Percentiles rank a stretch among this genome's conserved stretches.
Conservation (phyloP, 2,113 vertebrate species). For the Corynorhinus townsendii region DNA sequence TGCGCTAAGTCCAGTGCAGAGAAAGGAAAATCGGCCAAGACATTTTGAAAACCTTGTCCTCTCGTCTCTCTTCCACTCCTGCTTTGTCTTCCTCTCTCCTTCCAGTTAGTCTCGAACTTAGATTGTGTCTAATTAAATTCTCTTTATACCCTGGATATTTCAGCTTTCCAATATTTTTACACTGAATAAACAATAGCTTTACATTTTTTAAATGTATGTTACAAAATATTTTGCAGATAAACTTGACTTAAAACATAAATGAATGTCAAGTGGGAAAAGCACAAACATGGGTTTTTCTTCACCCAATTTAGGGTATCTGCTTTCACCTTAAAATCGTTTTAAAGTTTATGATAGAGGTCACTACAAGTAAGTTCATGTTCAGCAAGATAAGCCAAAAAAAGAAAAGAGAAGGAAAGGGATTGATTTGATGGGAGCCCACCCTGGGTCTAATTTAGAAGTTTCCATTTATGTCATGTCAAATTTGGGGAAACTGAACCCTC, state of each 20-base stretch:
- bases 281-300: conserved; percentile 12
- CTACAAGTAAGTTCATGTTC: neutral
- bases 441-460: conserved; percentile 54
- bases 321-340: neutral
- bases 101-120: neutral
- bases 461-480: conserved; percentile 66
- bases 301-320: neutral
- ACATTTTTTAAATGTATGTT: neutral
- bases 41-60: neutral
- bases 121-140: neutral
- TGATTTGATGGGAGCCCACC: conserved; percentile 40
- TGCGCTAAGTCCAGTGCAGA: neutral
- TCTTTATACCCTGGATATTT: neutral
- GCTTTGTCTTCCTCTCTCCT: neutral
- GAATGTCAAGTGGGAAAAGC: neutral
- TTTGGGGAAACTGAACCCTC: conserved; percentile 61
- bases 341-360: neutral
- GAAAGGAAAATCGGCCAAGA: neutral
- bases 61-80: neutral
- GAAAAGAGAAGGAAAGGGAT: neutral
- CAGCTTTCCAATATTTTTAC: conserved; percentile 1
- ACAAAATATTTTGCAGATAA: conserved; percentile 23
- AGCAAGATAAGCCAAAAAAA: conserved; percentile 17
- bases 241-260: conserved; percentile 16
- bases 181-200: conserved; percentile 18